Evolutionary conservation across 1,140 invertebrate species (phyloP).

Genomic region (Armadillidium nasatum): DNA sequence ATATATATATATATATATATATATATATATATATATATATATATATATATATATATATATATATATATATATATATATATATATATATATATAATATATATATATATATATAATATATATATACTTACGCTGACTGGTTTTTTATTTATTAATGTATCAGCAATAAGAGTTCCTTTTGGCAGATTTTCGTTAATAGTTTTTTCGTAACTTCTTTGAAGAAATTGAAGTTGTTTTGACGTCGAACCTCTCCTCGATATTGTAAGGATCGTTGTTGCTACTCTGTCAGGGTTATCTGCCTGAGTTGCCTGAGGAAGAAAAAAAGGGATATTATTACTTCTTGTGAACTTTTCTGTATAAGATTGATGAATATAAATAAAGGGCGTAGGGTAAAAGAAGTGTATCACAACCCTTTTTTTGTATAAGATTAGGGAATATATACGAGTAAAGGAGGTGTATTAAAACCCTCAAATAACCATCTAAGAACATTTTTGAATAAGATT

Average conservation of each 20-base stretch:
- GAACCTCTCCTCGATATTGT: constrained; percentile 57
- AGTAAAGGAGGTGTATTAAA: no score
- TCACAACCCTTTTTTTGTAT: no score
- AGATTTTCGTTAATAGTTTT: constrained; percentile 70
- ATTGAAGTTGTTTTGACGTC: constrained; percentile 57
- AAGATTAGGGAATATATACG: no score
- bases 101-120: constrained; percentile 11
- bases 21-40: not conserved
- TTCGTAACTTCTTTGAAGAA: constrained; percentile 67
- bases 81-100: constrained; percentile 14
- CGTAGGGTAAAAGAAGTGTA: not conserved
- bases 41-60: constrained; percentile 2
- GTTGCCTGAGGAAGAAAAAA: constrained; percentile 59
- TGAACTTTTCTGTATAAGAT: not conserved
- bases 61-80: constrained; percentile 21
- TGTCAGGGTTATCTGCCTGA: constrained; percentile 79
- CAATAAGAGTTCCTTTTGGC: constrained; percentile 64
- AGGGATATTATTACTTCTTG: not conserved
- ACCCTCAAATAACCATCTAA: no score
- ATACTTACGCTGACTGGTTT: not conserved
- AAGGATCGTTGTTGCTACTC: constrained; percentile 76
- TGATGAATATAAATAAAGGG: not conserved
- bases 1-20: not conserved
- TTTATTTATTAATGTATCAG: constrained; percentile 59
- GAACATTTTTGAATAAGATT: no score